Percentiles rank a stretch among this genome's conserved stretches.
These are phyloP conservation scores for Hypsopygia costalis DNA, from an alignment of 2,888 invertebrate species.

Conservation along the genomic window DNA sequence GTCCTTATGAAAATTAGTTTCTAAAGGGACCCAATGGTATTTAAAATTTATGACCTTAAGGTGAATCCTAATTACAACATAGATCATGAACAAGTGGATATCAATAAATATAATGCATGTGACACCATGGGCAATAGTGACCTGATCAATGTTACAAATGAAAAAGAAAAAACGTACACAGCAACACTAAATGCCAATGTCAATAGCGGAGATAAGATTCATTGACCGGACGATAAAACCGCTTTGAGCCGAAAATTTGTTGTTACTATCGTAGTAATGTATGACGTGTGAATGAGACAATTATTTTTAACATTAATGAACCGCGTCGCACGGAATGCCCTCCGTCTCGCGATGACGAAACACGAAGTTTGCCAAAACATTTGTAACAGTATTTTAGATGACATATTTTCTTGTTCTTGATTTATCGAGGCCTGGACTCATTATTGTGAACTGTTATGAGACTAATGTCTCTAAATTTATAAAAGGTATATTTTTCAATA, in stretches of 20 bases:
- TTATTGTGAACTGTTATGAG: too few species aligned
- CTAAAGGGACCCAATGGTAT: too few species aligned
- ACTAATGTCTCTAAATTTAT: too few species aligned
- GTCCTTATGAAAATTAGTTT: too few species aligned
- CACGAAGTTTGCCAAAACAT: constrained; percentile 54
- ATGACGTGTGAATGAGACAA: constrained; percentile 71
- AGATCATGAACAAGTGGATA: too few species aligned
- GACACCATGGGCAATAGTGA: not conserved
- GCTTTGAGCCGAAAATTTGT: constrained; percentile 67
- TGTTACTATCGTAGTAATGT: constrained; percentile 72
- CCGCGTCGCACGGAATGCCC: constrained; percentile 37
- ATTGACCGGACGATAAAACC: constrained; percentile 61
- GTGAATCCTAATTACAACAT: too few species aligned
- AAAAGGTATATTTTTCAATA: too few species aligned
- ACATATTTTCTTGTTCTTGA: not conserved
- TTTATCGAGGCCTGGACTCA: too few species aligned
- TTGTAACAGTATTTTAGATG: constrained; percentile 18
- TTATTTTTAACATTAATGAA: constrained; percentile 72
- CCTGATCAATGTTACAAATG: not conserved
- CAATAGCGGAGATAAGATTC: constrained; percentile 45
- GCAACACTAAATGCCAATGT: constrained; percentile 32
- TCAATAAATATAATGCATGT: not conserved
- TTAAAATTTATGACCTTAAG: too few species aligned
- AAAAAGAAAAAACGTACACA: constrained; percentile 5
- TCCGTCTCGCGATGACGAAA: constrained; percentile 29